Conservation (phyloP, 23 tunicate species). For the Diplosoma virens region DNA sequence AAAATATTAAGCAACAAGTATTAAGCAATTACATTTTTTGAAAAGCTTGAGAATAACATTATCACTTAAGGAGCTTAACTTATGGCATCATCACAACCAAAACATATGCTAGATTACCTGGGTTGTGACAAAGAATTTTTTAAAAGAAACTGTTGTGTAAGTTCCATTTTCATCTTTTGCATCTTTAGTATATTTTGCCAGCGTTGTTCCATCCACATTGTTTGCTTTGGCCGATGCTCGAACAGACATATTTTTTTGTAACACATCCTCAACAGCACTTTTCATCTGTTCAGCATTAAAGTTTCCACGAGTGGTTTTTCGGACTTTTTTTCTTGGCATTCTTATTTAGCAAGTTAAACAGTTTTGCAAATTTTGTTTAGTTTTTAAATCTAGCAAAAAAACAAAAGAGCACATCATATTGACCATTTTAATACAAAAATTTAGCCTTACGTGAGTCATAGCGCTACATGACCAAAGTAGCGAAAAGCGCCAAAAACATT, state of each 20-base stretch:
- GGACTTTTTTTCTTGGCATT: background rate
- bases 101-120: background rate
- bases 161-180: background rate
- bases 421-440: too few relatives aligned
- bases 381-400: too few relatives aligned
- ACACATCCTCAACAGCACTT: constrained; percentile 2
- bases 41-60: too few relatives aligned
- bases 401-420: too few relatives aligned
- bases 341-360: too few relatives aligned
- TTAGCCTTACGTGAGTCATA: too few relatives aligned
- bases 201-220: background rate
- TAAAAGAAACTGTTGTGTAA: background rate
- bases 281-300: background rate
- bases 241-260: background rate
- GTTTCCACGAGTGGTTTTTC: background rate
- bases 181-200: background rate
- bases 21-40: background rate
- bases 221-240: background rate
- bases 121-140: constrained; percentile 8
- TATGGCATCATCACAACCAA: background rate
- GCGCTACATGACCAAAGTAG: too few relatives aligned
- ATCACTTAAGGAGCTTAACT: background rate
- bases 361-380: too few relatives aligned
- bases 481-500: too few relatives aligned
- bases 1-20: background rate